These are phyloP conservation scores for Epsilonema sp. DNA, from an alignment of 2,888 invertebrate genomes.

Conservation along the genomic window DNA sequence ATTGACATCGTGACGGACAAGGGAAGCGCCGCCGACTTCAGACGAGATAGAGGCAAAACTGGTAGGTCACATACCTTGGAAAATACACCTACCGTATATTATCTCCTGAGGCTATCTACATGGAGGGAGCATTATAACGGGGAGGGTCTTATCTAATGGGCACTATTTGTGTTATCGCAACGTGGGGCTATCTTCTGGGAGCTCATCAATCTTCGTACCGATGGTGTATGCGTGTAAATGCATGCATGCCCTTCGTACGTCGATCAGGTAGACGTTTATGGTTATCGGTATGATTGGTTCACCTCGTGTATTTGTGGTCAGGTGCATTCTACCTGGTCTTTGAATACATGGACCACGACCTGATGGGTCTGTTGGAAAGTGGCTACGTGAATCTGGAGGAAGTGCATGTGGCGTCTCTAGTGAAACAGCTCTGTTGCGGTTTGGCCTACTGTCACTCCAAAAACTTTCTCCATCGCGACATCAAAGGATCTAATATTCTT, in stretches of 20 bases:
- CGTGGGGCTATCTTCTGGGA: too few species aligned
- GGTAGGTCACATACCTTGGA: too few species aligned
- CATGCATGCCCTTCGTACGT: too few species aligned
- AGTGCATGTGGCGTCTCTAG: conserved; percentile 85
- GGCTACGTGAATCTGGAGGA: conserved; percentile 89
- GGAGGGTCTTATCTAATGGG: too few species aligned
- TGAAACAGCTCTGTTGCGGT: conserved; percentile 75
- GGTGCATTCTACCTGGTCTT: conserved; percentile 98
- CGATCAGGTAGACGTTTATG: too few species aligned
- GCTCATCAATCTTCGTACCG: too few species aligned
- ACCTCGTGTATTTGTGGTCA: conserved; percentile 31
- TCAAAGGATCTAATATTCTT: conserved; percentile 95
- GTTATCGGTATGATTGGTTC: neutral
- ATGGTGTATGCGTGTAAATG: too few species aligned
- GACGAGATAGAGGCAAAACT: conserved; percentile 13
- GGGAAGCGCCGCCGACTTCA: conserved; percentile 64
- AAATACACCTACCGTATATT: conserved; percentile 1
- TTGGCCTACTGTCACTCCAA: conserved; percentile 91
- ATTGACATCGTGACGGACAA: conserved; percentile 97
- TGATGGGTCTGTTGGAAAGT: conserved; percentile 92
- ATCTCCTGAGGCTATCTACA: neutral
- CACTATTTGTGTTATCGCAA: too few species aligned
- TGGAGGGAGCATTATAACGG: too few species aligned
- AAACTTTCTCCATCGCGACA: conserved; percentile 92
- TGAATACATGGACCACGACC: conserved; percentile 99